phyloP scores from a whole-genome alignment of 2,888 invertebrate genomes.

The Dermolepida albohirtum region DNA sequence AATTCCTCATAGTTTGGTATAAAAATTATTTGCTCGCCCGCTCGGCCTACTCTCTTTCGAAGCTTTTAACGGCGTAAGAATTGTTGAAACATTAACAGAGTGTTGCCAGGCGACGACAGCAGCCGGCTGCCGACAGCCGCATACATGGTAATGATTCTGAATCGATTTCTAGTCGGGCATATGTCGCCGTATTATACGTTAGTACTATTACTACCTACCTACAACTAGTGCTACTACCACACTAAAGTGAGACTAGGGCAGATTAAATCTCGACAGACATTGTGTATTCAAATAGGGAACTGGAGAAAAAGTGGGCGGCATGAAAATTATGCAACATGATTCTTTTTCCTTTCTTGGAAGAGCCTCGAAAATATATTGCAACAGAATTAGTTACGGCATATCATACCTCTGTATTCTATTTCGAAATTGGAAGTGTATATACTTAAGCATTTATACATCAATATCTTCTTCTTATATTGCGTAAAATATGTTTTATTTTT shows the following conservation, averaged over 20 bases:
- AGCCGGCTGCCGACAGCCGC: slow-evolving; percentile 41
- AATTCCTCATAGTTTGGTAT: slow-evolving; percentile 20
- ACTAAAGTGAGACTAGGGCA: slow-evolving; percentile 15
- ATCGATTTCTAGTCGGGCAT: slow-evolving; percentile 47
- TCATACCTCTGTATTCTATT: too few relatives aligned
- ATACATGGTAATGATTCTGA: slow-evolving; percentile 50
- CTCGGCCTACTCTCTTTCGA: slow-evolving; percentile 41
- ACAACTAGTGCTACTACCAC: not conserved
- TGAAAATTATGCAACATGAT: too few relatives aligned
- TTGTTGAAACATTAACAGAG: slow-evolving; percentile 51
- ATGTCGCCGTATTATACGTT: slow-evolving; percentile 18
- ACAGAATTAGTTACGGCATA: too few relatives aligned
- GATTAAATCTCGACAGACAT: slow-evolving; percentile 28
- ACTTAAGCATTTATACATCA: too few relatives aligned
- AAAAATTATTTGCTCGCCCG: slow-evolving; percentile 16
- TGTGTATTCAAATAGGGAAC: slow-evolving; percentile 6
- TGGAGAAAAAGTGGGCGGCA: slow-evolving; percentile 9
- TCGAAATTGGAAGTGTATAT: too few relatives aligned
- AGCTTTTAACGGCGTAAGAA: slow-evolving; percentile 48
- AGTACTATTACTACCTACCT: slow-evolving; percentile 7
- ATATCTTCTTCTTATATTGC: too few relatives aligned
- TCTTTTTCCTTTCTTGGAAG: slow-evolving; percentile 1
- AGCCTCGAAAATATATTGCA: not conserved
- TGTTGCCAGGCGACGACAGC: slow-evolving; percentile 48
- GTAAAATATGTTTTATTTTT: too few relatives aligned